Evolutionary conservation across 2,797 vertebrate species (phyloP).

Genomic region (Sebastes kiyomatsui): DNA sequence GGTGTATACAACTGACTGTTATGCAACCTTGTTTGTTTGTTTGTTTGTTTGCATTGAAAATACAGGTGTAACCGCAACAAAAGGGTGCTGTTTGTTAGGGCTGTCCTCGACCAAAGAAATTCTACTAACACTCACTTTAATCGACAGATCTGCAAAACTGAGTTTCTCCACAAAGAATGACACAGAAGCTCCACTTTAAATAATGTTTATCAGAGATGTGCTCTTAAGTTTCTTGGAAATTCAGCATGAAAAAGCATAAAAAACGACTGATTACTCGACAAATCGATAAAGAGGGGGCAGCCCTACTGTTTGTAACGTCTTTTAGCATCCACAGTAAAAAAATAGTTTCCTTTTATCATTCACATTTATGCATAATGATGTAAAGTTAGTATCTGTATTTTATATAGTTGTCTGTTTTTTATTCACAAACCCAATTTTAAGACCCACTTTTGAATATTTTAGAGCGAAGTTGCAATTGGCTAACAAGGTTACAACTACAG

Average conservation of each 20-base stretch:
- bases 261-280: no score
- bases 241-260: no score
- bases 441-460: background rate
- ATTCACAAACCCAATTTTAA: background rate
- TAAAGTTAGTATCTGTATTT: background rate
- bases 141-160: no score
- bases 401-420: background rate
- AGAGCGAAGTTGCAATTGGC: background rate
- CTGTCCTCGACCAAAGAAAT: no score
- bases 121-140: no score
- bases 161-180: no score
- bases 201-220: no score
- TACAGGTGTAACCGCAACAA: background rate
- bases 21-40: background rate
- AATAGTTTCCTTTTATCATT: background rate
- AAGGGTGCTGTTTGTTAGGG: background rate
- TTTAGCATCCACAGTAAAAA: background rate
- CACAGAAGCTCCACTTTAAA: no score
- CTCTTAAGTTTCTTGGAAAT: no score
- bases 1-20: background rate
- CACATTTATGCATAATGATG: background rate
- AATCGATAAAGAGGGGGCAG: no score
- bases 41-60: background rate
- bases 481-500: conserved; percentile 4
- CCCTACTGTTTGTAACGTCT: background rate